Evolutionary conservation across 2,888 invertebrate genomes (phyloP), one percentile per base, ranked within the genome.

Genomic region (Andrena haemorrhoa): DNA sequence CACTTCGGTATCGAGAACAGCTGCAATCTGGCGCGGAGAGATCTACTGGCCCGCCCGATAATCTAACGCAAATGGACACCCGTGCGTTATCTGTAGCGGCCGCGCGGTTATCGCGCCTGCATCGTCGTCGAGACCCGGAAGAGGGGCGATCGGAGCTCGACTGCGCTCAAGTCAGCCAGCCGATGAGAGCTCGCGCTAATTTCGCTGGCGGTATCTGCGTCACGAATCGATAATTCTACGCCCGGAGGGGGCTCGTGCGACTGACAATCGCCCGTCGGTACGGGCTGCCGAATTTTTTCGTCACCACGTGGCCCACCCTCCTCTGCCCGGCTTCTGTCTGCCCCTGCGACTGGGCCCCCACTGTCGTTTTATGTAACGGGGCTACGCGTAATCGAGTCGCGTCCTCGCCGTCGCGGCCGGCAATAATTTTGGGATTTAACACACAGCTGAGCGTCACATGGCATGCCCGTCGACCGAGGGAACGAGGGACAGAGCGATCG

Each of bases 381-480:
- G 60, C 73, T 66, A 26, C 73, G 66, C 71, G 82, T 84, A 85
- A 89, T 89, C 87, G 86, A 79, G 79, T 69, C 70, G 70, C 66
- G 74, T 47, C 51, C 47, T 61, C 68, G 31, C 12, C 75, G 65
- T 64, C 41, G 49, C 61, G 84, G 58, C 68, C 78, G 72, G 84
- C 81, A 86, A 89, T 89, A 90, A 90, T 92, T 90, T 88, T 75
- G 82, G 89, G 89, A 90, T 90, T 91, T 89, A 89, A 88, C 86
- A 82, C 89, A 91, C 91, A 91, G 91, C 92, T 90, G 92, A 91
- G 89, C 84, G 85, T 87, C 91, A 91, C 91, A 89, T 92, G 91
- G 89, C 83, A 76, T 69, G 79, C 70, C 86, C 86, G 83, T 47
- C 33, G 41, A 8, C 61, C 61, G 58, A 64, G 41, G 5, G 51